These are phyloP conservation scores for Cryptophagus acutangulus DNA, from an alignment of 2,888 invertebrate species.

Conservation along the genomic window DNA sequence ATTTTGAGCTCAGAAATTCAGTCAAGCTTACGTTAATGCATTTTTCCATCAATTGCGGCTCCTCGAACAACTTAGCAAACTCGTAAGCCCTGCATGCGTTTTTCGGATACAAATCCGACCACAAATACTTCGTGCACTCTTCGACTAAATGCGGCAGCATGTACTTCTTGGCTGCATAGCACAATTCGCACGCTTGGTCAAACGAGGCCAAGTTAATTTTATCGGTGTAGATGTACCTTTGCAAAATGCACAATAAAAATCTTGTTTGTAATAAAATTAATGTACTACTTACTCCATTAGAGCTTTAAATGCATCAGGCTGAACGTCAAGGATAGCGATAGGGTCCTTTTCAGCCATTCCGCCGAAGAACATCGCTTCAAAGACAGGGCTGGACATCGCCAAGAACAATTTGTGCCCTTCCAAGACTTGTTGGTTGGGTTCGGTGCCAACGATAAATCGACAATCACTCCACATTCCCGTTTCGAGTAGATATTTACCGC, in stretches of 20 bases:
- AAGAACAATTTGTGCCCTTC: constrained; percentile 74
- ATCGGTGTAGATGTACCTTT: constrained; percentile 77
- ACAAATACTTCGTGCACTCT: constrained; percentile 77
- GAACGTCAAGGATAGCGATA: constrained; percentile 76
- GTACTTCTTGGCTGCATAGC: constrained; percentile 85
- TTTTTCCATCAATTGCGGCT: constrained; percentile 73
- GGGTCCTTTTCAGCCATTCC: constrained; percentile 74
- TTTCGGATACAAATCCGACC: constrained; percentile 72
- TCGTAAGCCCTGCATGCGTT: constrained; percentile 83
- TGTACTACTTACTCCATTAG: constrained; percentile 61
- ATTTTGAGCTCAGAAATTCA: background rate
- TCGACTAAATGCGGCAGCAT: constrained; percentile 80
- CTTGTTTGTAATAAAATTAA: background rate
- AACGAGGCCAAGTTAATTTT: constrained; percentile 74
- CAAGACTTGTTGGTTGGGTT: constrained; percentile 68
- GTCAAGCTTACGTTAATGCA: constrained; percentile 60
- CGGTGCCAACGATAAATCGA: constrained; percentile 73
- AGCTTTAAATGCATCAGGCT: constrained; percentile 80
- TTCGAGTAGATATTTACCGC: constrained; percentile 70
- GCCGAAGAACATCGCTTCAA: constrained; percentile 84
- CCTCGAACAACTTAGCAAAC: constrained; percentile 80
- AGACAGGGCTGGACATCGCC: constrained; percentile 84
- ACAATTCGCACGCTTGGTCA: constrained; percentile 80
- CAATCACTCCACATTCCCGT: constrained; percentile 81
- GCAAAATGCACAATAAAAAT: too few species aligned